These are phyloP conservation scores for Dolichomitus sp. DNA, from an alignment of 2,888 invertebrate species.

Conservation along the genomic window DNA sequence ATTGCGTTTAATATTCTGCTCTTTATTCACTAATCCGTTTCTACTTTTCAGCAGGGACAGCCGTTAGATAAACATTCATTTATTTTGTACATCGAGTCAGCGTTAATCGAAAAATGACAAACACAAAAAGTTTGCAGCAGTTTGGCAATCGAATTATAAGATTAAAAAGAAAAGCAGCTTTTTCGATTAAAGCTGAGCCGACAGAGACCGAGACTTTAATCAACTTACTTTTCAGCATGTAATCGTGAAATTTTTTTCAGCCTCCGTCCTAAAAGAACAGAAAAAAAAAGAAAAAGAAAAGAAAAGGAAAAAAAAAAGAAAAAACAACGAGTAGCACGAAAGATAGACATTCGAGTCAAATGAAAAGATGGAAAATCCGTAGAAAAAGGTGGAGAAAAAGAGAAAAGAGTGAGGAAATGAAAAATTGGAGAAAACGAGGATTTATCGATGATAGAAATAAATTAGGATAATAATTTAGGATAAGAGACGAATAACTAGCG, in stretches of 20 bases:
- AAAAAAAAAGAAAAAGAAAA: slow-evolving; percentile 32
- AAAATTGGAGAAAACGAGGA: slow-evolving; percentile 34
- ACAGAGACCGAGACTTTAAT: slow-evolving; percentile 54
- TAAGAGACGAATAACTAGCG: slow-evolving; percentile 6
- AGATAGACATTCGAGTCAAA: slow-evolving; percentile 75
- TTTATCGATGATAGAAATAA: slow-evolving; percentile 71
- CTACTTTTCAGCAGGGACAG: slow-evolving; percentile 80
- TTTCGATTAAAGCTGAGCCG: slow-evolving; percentile 62
- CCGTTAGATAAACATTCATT: slow-evolving; percentile 71
- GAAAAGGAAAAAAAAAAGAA: slow-evolving; percentile 31
- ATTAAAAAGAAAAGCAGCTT: not conserved
- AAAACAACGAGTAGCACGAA: slow-evolving; percentile 50
- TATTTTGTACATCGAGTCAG: slow-evolving; percentile 75
- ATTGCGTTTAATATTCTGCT: slow-evolving; percentile 16
- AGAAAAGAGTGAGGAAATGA: slow-evolving; percentile 20
- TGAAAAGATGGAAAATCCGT: slow-evolving; percentile 70
- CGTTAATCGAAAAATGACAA: slow-evolving; percentile 71
- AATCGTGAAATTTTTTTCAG: slow-evolving; percentile 79
- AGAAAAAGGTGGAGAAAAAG: slow-evolving; percentile 40
- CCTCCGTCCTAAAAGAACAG: slow-evolving; percentile 31
- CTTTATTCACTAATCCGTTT: slow-evolving; percentile 57
- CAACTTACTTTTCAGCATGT: slow-evolving; percentile 79
- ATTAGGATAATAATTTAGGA: slow-evolving; percentile 30
- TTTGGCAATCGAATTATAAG: not conserved
- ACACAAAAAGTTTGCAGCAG: not conserved